phyloP scores from a whole-genome alignment of 2,888 invertebrate genomes.

The Cecidostiba fungosa region DNA sequence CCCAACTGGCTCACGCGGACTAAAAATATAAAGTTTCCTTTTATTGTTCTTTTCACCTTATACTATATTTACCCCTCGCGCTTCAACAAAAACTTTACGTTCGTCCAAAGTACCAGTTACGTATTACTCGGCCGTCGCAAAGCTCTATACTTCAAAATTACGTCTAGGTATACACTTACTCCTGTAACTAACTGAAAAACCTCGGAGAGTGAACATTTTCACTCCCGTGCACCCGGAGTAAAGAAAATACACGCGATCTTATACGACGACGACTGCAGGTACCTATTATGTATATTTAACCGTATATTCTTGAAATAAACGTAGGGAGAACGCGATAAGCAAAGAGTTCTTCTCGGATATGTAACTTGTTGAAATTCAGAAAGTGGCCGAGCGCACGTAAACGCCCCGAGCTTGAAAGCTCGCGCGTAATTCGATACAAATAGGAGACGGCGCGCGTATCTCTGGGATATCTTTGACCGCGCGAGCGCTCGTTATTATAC shows the following conservation, averaged over 20 bases:
- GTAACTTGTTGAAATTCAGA: constrained; percentile 22
- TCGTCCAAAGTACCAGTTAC: background rate
- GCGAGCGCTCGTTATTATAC: background rate
- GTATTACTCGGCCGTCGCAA: background rate
- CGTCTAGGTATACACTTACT: background rate
- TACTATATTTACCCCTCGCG: background rate
- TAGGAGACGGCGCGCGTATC: background rate
- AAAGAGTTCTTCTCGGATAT: background rate
- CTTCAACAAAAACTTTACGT: background rate
- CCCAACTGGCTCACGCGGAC: background rate
- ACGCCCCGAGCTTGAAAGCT: background rate
- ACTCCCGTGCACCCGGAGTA: background rate
- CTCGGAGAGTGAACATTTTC: background rate
- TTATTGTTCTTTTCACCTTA: background rate
- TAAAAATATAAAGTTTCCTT: background rate
- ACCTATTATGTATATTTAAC: background rate
- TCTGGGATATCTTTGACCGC: background rate
- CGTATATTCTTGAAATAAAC: constrained; percentile 8
- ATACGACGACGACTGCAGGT: background rate
- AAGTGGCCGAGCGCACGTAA: background rate
- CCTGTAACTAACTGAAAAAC: background rate
- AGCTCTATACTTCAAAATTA: background rate
- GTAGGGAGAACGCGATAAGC: background rate
- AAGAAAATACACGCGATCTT: background rate
- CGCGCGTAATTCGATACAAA: background rate